phyloP scores from a whole-genome alignment of 2,888 invertebrate genomes.

The Cephus runcator region DNA sequence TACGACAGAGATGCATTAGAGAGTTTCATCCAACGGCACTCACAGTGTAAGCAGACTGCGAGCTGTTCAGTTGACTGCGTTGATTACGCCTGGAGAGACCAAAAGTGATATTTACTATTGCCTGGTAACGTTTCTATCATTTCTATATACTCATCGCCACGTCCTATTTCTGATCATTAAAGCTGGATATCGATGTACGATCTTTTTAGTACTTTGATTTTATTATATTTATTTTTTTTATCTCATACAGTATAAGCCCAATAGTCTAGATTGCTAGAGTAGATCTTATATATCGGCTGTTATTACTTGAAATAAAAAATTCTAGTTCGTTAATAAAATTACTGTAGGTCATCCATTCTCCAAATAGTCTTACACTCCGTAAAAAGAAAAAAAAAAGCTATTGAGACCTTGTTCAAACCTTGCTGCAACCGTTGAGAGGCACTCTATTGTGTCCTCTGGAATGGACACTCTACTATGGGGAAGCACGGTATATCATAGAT shows the following conservation, averaged over 20 bases:
- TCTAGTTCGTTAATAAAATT: not conserved
- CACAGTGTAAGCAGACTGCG: conserved; percentile 21
- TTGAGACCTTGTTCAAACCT: not conserved
- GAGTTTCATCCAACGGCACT: conserved; percentile 27
- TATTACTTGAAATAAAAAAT: not conserved
- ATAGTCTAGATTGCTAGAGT: not conserved
- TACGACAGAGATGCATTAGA: conserved; percentile 26
- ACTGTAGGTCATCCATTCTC: not conserved
- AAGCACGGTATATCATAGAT: not conserved
- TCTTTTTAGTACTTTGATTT: not conserved
- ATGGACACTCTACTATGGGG: not conserved
- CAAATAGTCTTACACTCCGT: not conserved
- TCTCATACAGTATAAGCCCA: not conserved
- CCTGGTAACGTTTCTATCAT: conserved; percentile 21
- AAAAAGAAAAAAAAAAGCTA: too few relatives aligned
- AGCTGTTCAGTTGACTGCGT: conserved; percentile 37
- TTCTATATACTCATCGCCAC: conserved; percentile 8
- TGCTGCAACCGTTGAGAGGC: not conserved
- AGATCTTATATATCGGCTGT: not conserved
- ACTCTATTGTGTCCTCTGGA: not conserved
- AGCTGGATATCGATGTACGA: not conserved
- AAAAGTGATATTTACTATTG: conserved; percentile 33
- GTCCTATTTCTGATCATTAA: not conserved
- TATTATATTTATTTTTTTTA: not conserved
- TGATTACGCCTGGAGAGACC: conserved; percentile 39